These are phyloP conservation scores for Ctenomys sociabilis DNA, from an alignment of 2,113 vertebrate genomes.

Conservation along the genomic window DNA sequence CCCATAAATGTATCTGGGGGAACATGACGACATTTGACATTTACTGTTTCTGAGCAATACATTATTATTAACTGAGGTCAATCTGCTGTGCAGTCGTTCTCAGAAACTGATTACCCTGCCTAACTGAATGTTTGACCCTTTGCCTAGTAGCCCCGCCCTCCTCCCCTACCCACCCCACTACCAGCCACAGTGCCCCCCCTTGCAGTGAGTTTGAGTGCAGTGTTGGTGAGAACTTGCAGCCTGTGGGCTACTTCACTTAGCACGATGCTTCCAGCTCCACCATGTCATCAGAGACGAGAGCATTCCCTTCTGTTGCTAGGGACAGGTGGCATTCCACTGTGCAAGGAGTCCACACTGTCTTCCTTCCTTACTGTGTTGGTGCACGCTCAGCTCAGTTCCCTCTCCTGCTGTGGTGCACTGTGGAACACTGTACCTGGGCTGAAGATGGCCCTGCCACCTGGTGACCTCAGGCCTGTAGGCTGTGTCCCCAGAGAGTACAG, in stretches of 20 bases:
- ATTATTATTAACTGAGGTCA: background rate
- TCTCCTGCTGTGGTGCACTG: background rate
- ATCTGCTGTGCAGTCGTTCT: background rate
- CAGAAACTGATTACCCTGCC: background rate
- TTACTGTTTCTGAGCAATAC: background rate
- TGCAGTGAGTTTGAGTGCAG: background rate
- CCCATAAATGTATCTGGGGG: background rate
- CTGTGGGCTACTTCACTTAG: background rate
- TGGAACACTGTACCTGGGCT: background rate
- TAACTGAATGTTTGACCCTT: background rate
- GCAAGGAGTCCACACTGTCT: background rate
- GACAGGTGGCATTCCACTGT: too few relatives aligned
- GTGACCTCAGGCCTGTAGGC: background rate
- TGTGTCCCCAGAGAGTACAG: fast-evolving
- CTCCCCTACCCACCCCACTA: too few relatives aligned
- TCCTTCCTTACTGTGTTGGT: background rate
- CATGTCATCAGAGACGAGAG: background rate
- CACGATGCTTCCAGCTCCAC: background rate
- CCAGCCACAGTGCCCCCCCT: background rate
- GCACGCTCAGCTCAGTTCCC: background rate
- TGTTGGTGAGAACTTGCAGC: background rate
- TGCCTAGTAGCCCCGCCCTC: background rate
- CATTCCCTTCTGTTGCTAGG: background rate
- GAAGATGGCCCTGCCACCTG: background rate
- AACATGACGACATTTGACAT: background rate